Evolutionary conservation across 2,888 invertebrate genomes (phyloP), one percentile per base, ranked within the genome.

Genomic region (Scaeva pyrastri): DNA sequence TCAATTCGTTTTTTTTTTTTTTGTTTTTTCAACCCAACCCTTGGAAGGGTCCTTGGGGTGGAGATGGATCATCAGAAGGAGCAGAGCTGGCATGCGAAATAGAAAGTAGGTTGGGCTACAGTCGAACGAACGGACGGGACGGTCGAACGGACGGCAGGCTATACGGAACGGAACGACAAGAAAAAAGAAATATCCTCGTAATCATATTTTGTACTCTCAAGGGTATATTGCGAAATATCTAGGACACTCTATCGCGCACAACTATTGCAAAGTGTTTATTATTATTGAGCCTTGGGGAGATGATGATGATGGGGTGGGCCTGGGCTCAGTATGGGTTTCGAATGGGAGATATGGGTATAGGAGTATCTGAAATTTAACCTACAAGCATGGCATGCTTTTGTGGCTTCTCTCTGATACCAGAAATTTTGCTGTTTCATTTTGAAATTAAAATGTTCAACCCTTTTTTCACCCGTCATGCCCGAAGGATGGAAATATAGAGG

Each of bases 231-330:
- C 85, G 81, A 81, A 81, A 76, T 81, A 85, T 81, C 73, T 76
- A 85, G 85, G 81, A 85, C 81, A 85, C 85, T 52, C 56, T 76
- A 81, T 72, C 76, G 75, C 80, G 80, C 72, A 81, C 73, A 85
- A 81, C 81, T 85, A 85, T 81, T 81, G 81, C 76, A 80, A 85
- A 85, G 85, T 85, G 85, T 85, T 85, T 85, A 81, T 81, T 81
- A 85, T 85, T 85, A 85, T 85, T 76, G 81, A 76, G 72, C 85
- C 72, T 72, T 43, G 52, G 85, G 68, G 85, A 85, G 70, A 41
- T 39, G 50, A 58, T 23, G 43, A 55, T 41, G 55, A 64, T 48
- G 21, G 41, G 72, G n/a, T 60, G 58, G 68, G 23, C 7, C 26
- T 26, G 1, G 31, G 31, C 1, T 2, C 8, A 7, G n/a, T 48